Base-by-base conservation (phyloP, 2,113 vertebrate genomes). In the Ibidorhyncha struthersii region DNA sequence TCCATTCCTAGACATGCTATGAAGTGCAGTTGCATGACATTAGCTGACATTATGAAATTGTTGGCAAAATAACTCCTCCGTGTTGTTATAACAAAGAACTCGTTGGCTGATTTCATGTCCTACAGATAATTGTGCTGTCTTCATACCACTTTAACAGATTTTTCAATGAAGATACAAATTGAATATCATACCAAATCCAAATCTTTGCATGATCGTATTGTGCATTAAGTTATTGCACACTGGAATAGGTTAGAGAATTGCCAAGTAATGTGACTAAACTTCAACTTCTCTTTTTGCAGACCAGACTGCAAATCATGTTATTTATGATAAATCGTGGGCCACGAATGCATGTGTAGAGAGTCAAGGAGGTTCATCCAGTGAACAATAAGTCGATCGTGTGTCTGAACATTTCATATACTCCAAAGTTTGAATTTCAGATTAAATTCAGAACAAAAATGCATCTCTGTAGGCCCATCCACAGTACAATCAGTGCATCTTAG, bases 21-120 rank as follows among this genome's bases (percentile, higher is more conserved):
- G 34, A 89, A 87, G 36, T 53, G 19, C 25, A 53, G 45, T 74
- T 92, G 29, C 19, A 62, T 61, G 43, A 89, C n/a, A 69, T 90
- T 69, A 89, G 14, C 53, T 26, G 59, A 82, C 38, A 77, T 70
- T 74, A 87, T 59, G 52, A 84, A 97, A 96, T 53, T 78, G 86
- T 81, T 94, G 82, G 73, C 94, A 96, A 85, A 97, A 97, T 90
- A 96, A 84, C 38, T 81, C n/a, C 40, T 88, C 40, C 8, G 2
- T 86, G 87, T 94, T 95, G 62, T 94, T 86, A 94, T 63, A 93
- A 91, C 76, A 86, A 89, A 92, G 58, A 77, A 63, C 32, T 65
- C 38, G 29, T 49, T 90, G 82, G 11, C 23, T 85, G 73, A 70
- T 90, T 86, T 85, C 43, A 65, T 16, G 17, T 87, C 40, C 80